Conservation (phyloP, 1,140 invertebrate species). For the Brachionus manjavacas region DNA sequence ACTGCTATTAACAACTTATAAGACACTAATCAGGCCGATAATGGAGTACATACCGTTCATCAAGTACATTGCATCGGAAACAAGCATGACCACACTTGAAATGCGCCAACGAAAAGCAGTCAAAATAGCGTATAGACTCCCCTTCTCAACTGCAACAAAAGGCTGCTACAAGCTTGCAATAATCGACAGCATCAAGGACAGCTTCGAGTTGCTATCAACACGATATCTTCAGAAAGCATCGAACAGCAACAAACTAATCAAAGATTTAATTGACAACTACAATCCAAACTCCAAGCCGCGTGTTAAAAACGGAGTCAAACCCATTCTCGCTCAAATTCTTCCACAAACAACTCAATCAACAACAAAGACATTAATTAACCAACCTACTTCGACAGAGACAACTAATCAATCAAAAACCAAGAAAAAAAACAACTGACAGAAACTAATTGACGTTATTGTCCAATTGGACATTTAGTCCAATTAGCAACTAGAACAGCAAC, state of each 20-base stretch:
- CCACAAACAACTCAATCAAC: neutral
- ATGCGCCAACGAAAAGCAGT: neutral
- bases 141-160: neutral
- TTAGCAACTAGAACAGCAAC: neutral
- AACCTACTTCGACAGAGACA: neutral
- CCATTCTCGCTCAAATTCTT: neutral
- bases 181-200: neutral
- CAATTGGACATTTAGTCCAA: neutral
- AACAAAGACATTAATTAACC: neutral
- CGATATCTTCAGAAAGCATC: neutral
- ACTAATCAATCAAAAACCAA: neutral
- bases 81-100: neutral
- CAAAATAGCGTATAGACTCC: neutral
- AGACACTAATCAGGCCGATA: neutral
- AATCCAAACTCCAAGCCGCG: neutral
- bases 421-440: neutral
- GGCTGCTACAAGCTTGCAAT: neutral
- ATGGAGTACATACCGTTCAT: neutral
- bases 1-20: neutral
- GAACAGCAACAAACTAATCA: neutral
- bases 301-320: neutral
- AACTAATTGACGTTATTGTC: neutral
- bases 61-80: neutral
- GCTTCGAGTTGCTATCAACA: neutral
- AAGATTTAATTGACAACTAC: neutral